These are phyloP conservation scores for Leptinotarsa haldemani DNA, from an alignment of 2,888 invertebrate species.

Conservation along the genomic window DNA sequence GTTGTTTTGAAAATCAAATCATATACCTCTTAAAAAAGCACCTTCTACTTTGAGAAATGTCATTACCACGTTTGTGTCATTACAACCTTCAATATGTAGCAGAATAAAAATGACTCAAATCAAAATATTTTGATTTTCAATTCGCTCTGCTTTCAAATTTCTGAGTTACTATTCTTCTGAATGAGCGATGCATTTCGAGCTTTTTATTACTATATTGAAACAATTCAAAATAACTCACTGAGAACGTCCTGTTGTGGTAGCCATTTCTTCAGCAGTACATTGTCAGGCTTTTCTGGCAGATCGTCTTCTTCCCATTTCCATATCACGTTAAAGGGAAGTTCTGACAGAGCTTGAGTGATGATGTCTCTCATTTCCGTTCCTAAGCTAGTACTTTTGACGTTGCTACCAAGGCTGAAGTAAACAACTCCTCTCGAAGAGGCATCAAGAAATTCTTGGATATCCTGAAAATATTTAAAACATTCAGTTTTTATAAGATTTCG, in stretches of 20 bases:
- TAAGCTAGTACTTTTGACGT: conserved; percentile 61
- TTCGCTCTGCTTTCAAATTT: too few species aligned
- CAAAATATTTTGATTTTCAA: too few species aligned
- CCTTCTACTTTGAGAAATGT: too few species aligned
- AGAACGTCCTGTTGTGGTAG: conserved; percentile 66
- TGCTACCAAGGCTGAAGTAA: conserved; percentile 65
- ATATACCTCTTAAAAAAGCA: too few species aligned
- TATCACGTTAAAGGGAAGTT: conserved; percentile 63
- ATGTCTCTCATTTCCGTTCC: conserved; percentile 55
- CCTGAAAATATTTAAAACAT: conserved; percentile 50
- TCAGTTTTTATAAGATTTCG: too few species aligned
- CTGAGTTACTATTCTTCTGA: too few species aligned
- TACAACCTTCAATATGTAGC: too few species aligned
- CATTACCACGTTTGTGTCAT: too few species aligned
- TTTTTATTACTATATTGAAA: not conserved
- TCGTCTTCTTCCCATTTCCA: conserved; percentile 65
- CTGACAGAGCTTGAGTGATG: conserved; percentile 61
- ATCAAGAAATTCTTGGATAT: conserved; percentile 60
- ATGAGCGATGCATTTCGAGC: too few species aligned
- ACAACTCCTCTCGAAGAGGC: conserved; percentile 62
- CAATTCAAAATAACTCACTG: conserved; percentile 52
- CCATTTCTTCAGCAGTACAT: conserved; percentile 65
- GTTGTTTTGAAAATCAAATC: too few species aligned
- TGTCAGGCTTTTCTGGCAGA: conserved; percentile 59
- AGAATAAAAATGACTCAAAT: too few species aligned